Conservation (phyloP, 2,888 invertebrate genomes). For the Acanthosepion pharaonis region DNA sequence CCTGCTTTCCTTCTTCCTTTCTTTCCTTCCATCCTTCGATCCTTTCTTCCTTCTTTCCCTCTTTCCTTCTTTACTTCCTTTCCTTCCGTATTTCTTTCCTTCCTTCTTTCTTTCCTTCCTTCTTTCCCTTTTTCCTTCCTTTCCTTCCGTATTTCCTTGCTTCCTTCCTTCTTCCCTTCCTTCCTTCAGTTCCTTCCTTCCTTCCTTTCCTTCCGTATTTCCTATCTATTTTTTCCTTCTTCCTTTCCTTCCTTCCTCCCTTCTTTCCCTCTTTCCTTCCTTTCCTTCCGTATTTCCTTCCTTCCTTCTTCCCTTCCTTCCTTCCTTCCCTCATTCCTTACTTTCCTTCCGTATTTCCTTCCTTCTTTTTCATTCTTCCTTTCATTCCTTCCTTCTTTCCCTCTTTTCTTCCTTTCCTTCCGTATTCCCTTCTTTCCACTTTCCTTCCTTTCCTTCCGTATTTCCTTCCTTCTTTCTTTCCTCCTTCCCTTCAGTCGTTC, state of each 20-base stretch:
- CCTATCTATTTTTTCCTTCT: neutral
- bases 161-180: neutral
- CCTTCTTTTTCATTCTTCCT: neutral
- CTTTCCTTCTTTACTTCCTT: neutral
- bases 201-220: too few species aligned
- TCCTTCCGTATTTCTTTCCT: neutral
- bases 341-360: too few species aligned
- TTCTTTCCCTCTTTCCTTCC: neutral
- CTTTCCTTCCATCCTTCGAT: too few species aligned
- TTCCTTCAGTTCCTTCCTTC: neutral
- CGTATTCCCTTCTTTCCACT: neutral
- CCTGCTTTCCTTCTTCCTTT: too few species aligned
- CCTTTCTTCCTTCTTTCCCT: neutral
- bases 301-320: too few species aligned
- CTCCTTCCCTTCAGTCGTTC: too few species aligned
- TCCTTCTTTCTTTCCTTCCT: neutral
- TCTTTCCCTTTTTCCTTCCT: neutral
- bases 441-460: too few species aligned
- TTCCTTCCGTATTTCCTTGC: accelerated
- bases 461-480: too few species aligned
- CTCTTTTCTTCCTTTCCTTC: neutral
- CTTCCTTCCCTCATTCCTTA: too few species aligned
- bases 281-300: too few species aligned
- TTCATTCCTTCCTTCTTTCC: too few species aligned
- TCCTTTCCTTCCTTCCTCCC: neutral